Evolutionary conservation across 2,888 invertebrate species (phyloP).

Genomic region (Diplazon laetatorius): DNA sequence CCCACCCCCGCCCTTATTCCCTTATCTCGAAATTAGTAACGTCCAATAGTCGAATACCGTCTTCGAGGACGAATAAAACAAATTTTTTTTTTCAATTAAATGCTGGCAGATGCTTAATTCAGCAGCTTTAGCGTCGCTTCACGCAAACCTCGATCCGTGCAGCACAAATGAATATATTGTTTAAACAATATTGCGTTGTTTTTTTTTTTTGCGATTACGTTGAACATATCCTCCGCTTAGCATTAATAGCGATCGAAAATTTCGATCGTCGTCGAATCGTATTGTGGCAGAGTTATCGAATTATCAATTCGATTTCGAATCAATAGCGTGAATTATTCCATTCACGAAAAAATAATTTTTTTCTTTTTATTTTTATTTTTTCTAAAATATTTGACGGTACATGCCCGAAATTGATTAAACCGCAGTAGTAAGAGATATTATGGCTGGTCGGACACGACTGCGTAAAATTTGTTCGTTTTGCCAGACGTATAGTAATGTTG

Average conservation of each 20-base stretch:
- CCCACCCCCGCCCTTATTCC: conserved; percentile 71
- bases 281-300: no score
- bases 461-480: conserved; percentile 71
- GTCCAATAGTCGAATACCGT: conserved; percentile 55
- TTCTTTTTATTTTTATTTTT: conserved; percentile 22
- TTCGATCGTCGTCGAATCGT: conserved; percentile 1
- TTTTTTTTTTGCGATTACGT: conserved; percentile 27
- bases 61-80: conserved; percentile 53
- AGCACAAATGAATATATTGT: conserved; percentile 75
- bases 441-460: conserved; percentile 72
- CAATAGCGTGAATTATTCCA: conserved; percentile 17
- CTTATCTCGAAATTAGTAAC: conserved; percentile 65
- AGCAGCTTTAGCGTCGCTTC: conserved; percentile 80
- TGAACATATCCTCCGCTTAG: not conserved
- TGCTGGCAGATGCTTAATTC: conserved; percentile 79
- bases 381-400: conserved; percentile 39
- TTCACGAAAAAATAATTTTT: conserved; percentile 24
- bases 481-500: conserved; percentile 78
- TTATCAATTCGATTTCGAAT: no score
- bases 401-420: conserved; percentile 25
- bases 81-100: no score
- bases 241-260: conserved; percentile 8
- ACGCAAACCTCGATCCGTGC: conserved; percentile 80
- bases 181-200: conserved; percentile 49
- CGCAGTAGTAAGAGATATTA: conserved; percentile 61